These are phyloP conservation scores for Amiota mariae DNA, from an alignment of 2,888 invertebrate genomes.

Conservation along the genomic window DNA sequence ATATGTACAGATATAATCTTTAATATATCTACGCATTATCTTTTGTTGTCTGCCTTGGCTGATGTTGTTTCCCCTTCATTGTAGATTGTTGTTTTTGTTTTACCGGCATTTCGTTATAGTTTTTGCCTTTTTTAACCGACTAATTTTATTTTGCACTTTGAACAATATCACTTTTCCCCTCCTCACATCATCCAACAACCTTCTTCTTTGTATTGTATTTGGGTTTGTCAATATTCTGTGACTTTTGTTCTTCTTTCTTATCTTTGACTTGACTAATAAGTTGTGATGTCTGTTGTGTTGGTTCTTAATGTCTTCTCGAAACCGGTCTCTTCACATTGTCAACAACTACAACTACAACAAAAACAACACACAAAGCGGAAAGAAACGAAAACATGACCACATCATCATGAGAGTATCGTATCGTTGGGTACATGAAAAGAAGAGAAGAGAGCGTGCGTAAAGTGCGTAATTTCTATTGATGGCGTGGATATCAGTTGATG, in stretches of 20 bases:
- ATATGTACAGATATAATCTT: neutral
- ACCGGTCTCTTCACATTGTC: constrained; percentile 31
- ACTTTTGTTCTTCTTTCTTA: too few species aligned
- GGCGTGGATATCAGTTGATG: constrained; percentile 24
- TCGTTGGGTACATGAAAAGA: too few species aligned
- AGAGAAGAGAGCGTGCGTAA: constrained; percentile 59
- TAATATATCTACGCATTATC: too few species aligned
- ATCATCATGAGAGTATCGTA: neutral
- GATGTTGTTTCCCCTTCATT: neutral
- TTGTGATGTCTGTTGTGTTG: constrained; percentile 12
- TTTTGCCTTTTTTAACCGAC: constrained; percentile 2
- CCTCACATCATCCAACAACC: neutral
- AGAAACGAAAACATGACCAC: constrained; percentile 10
- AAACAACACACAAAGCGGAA: constrained; percentile 23
- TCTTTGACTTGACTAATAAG: neutral
- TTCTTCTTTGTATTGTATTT: too few species aligned
- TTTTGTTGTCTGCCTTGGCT: neutral
- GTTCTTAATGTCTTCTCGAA: constrained; percentile 31
- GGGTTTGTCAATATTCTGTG: too few species aligned
- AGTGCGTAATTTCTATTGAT: constrained; percentile 59
- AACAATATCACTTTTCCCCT: neutral
- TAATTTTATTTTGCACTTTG: neutral
- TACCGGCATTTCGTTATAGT: neutral
- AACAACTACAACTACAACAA: constrained; percentile 39
- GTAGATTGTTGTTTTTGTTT: neutral